These are phyloP conservation scores for Platycheirus albimanus DNA, from an alignment of 2,888 invertebrate species.

Conservation along the genomic window DNA sequence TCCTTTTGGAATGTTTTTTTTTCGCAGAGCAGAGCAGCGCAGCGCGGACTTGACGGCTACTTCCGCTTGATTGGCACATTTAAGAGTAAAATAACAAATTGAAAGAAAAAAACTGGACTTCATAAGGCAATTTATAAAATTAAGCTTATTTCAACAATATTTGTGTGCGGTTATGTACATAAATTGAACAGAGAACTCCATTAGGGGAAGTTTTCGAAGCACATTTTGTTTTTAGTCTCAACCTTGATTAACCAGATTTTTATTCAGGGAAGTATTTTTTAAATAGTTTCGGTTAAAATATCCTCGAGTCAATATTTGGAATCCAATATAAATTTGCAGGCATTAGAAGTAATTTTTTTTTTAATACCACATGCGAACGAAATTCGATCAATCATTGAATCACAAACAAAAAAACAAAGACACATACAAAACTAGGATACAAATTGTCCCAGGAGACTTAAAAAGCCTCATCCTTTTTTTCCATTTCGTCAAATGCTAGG, in stretches of 20 bases:
- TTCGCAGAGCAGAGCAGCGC: background rate
- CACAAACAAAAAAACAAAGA: slow-evolving; percentile 16
- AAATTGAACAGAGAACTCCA: slow-evolving; percentile 26
- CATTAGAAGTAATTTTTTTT: too few species aligned
- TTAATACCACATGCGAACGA: slow-evolving; percentile 30
- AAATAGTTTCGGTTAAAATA: too few species aligned
- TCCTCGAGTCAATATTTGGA: too few species aligned
- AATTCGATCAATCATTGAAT: slow-evolving; percentile 57
- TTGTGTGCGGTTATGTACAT: too few species aligned
- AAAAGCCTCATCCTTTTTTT: slow-evolving; percentile 7
- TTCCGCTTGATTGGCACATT: slow-evolving; percentile 56
- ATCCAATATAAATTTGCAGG: too few species aligned
- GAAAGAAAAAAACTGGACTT: slow-evolving; percentile 13
- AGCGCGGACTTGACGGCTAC: slow-evolving; percentile 32
- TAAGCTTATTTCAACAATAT: slow-evolving; percentile 12
- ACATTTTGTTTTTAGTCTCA: too few species aligned
- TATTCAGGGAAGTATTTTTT: too few species aligned
- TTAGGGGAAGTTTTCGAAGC: background rate
- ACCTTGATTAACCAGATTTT: too few species aligned
- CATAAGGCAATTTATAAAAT: slow-evolving; percentile 47
- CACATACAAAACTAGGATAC: background rate
- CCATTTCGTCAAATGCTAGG: slow-evolving; percentile 16
- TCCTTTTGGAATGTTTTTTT: background rate
- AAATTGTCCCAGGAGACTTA: background rate
- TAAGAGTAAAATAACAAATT: slow-evolving; percentile 47